Percentiles rank a stretch among this genome's conserved stretches.
These are phyloP conservation scores for Eptesicus fuscus DNA, from an alignment of 2,113 vertebrate genomes.

Conservation along the genomic window DNA sequence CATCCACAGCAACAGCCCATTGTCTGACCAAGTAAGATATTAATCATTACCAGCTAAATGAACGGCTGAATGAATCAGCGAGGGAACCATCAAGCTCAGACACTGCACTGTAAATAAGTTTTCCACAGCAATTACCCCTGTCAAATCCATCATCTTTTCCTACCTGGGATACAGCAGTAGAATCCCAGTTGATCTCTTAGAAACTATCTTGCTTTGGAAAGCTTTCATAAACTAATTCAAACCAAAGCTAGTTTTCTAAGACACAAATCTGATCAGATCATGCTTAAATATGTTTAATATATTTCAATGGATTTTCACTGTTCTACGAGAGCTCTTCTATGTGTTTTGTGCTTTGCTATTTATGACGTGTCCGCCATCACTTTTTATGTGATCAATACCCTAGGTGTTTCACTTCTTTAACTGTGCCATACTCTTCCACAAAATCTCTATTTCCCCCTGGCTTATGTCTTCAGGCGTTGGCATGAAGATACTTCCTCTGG, in stretches of 20 bases:
- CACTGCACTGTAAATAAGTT: neutral
- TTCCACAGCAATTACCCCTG: neutral
- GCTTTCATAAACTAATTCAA: neutral
- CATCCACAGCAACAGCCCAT: neutral
- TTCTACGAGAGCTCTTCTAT: neutral
- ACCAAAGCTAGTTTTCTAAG: neutral
- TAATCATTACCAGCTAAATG: neutral
- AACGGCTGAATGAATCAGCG: neutral
- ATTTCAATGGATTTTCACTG: neutral
- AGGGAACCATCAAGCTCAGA: neutral
- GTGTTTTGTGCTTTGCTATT: neutral
- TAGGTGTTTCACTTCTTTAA: neutral
- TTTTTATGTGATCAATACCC: neutral
- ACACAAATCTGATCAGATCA: neutral
- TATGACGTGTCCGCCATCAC: neutral
- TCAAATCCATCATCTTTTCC: neutral
- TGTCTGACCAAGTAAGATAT: neutral
- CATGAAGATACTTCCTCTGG: neutral
- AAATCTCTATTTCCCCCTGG: neutral
- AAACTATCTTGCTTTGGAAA: slow-evolving; percentile 7
- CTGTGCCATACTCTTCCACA: neutral
- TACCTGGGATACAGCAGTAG: neutral
- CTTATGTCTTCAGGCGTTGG: neutral
- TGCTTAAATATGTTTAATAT: neutral
- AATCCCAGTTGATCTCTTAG: neutral